A percentile compares a stretch with the other conserved stretches of the same genome.
phyloP scores from a whole-genome alignment of 2,797 vertebrate genomes.

The Schizopygopsis malacanthus region DNA sequence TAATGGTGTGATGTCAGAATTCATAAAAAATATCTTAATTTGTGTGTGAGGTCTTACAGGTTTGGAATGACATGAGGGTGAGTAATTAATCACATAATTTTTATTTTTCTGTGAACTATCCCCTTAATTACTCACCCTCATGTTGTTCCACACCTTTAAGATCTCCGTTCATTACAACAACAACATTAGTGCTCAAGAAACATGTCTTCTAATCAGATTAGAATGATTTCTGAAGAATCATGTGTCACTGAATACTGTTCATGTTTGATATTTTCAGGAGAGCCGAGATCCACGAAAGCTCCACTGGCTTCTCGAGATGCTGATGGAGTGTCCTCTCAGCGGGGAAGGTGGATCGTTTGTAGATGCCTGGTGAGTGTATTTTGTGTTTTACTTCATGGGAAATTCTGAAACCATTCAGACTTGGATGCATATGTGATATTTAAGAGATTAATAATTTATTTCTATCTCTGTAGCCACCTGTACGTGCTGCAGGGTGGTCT shows the following conservation, averaged over 20 bases:
- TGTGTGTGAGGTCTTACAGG: no score
- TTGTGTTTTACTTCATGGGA: not conserved
- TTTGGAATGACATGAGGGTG: no score
- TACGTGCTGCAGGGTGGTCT: slow-evolving; percentile 96
- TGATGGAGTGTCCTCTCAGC: slow-evolving; percentile 93
- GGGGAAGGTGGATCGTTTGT: slow-evolving; percentile 96
- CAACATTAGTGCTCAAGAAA: not conserved
- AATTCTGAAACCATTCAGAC: not conserved
- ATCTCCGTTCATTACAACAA: no score
- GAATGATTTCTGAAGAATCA: not conserved
- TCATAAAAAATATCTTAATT: no score
- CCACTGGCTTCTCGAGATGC: slow-evolving; percentile 93
- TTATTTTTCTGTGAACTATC: no score
- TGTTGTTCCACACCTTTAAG: no score
- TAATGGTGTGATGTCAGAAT: no score
- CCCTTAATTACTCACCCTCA: no score
- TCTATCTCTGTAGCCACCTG: slow-evolving; percentile 80
- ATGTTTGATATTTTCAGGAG: slow-evolving; percentile 79
- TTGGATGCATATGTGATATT: not conserved
- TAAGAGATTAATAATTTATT: not conserved
- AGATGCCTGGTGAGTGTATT: slow-evolving; percentile 73
- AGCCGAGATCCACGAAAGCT: slow-evolving; percentile 95
- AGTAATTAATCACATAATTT: no score
- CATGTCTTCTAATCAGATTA: not conserved
- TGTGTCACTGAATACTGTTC: not conserved